Conservation (phyloP, 2,797 vertebrate genomes). For the Tauraco hartlaubi region DNA sequence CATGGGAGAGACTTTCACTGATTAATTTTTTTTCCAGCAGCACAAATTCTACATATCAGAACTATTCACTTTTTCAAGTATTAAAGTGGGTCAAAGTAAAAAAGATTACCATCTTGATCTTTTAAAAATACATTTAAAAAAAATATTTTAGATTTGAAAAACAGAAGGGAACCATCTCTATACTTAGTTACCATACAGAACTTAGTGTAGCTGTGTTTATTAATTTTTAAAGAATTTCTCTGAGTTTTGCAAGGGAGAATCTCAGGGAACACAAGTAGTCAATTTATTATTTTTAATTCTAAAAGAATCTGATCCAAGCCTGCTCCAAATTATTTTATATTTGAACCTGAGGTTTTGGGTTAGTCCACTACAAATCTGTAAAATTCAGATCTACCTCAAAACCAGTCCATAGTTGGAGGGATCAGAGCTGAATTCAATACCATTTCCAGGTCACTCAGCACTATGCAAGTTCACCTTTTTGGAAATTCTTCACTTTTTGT, state of each 20-base stretch:
- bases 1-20: rapidly evolving
- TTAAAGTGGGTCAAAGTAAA: neutral
- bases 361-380: neutral
- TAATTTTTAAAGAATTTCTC: neutral
- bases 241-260: neutral
- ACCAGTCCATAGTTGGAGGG: neutral
- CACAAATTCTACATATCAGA: neutral
- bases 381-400: neutral
- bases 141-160: neutral
- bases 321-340: neutral
- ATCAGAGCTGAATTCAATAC: neutral
- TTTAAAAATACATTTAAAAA: neutral
- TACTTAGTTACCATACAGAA: neutral
- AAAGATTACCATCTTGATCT: neutral
- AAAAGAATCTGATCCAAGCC: neutral
- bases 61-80: neutral
- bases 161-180: neutral
- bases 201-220: neutral
- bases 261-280: neutral
- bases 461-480: neutral
- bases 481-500: neutral
- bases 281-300: neutral
- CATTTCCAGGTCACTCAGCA: neutral
- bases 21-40: neutral
- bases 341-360: neutral